Evolutionary conservation across 35 echinoderm and acorn worm species (phyloP), one percentile per base, ranked within the genome.

Genomic region (Strongylocentrotus purpuratus): DNA sequence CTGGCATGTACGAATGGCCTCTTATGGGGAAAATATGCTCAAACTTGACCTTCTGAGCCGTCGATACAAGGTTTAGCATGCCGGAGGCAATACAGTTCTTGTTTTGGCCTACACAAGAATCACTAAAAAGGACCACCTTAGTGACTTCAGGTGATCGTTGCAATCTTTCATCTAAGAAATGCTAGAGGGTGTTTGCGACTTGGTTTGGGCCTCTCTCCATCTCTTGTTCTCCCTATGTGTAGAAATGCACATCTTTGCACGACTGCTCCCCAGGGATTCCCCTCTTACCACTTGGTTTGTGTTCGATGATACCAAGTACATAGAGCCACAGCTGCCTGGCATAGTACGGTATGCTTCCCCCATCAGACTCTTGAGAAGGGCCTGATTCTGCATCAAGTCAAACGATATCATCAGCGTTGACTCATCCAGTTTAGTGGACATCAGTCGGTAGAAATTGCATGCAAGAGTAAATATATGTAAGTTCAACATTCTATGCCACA

Each of bases 281-380:
- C 48, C 90, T 89, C 20, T 90, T 32, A 5, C 94, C 94, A 86
- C 61, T 95, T 65, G 88, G 47, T 18, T 70, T 88, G 32, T 94
- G 94, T 25, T 92, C 86, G 41, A 96, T 33, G 4, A 96, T 65
- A 2, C 96, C 94, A 4, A 96, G 46, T 47, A 94, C 88, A 87
- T 96, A 96, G 11, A 95, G 13, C 96, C 96, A 96, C 0, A 94
- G 52, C 88, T 95, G 92, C 32, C 96, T 94, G 4, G 94, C 94
- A 86, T 95, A 96, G 32, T 96, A 96, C 33, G 94, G 32, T 96
- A 96, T 59, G 94, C 96, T 48, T 96, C 96, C 5, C 96, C 96
- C 31, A 95, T 48, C 33, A 94, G 94, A 5, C 94, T 95, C 55
- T 92, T 92, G 0, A 85, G 96, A 5, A 96, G 35, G 12, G 85